Evolutionary conservation across 2,113 vertebrate genomes (phyloP), one percentile per base, ranked within the genome.

Genomic region (Bos indicus): DNA sequence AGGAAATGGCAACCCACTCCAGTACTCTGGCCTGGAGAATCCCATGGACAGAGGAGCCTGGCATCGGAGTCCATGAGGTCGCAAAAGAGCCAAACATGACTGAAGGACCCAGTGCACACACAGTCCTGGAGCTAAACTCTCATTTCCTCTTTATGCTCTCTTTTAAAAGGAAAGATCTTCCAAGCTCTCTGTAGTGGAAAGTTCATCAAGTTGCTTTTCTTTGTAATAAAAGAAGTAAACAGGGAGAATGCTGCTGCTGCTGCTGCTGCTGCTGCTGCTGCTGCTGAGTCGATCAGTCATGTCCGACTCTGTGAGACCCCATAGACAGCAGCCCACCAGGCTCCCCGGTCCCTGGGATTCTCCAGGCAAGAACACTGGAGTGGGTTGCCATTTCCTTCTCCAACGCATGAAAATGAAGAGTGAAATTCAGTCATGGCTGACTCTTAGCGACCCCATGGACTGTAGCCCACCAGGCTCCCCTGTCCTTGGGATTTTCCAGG

Each of bases 41-140:
- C n/a, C n/a, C n/a, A 74, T 6, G 67, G n/a, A 36, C 19, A 23
- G 67, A 40, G n/a, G 67, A 25, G 36, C n/a, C 36, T 40, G 67
- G n/a, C 17, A 10, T 17, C 5, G 64, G 16, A 40, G n/a, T 3
- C n/a, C 21, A 36, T 23, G n/a, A 36, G 19, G n/a, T 40, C 5
- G 0, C 2, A 4, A 40, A 40, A 74, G 36, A 25, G 11, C 13
- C 36, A 25, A 2, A 40, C 11, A 23, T 13, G 11, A 40, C 67
- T 40, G 67, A 74, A 25, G 21, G 3, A 25, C 11, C 17, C 6
- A 6, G 36, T 2, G 9, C 36, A 0, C 36, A 12, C 30, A 67
- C 54, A 78, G 46, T 74, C 51, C 25, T 26, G 5, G 56, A 56
- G 51, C 5, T 23, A 54, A 85, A 8, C 62, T 9, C 19, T 23